Percentiles rank a stretch among this genome's conserved stretches.
Evolutionary conservation across 1,140 invertebrate species (phyloP).

Genomic region (Frieseomelitta varia): DNA sequence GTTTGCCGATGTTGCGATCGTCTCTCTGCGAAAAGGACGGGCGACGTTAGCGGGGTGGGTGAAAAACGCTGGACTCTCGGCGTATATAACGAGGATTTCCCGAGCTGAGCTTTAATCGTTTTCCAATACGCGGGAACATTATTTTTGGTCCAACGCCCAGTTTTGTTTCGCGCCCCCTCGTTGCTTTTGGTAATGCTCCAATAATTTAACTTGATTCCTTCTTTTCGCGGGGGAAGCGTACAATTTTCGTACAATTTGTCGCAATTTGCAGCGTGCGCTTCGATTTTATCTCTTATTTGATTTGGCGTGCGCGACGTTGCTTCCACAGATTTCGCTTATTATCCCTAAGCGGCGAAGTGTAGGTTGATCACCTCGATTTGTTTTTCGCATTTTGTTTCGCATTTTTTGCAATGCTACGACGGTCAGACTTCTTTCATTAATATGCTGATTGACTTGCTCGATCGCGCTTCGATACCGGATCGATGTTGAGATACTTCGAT

Average conservation of each 20-base stretch:
- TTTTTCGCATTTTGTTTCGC: too few relatives aligned
- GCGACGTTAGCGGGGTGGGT: background rate
- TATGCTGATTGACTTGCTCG: too few relatives aligned
- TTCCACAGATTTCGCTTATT: too few relatives aligned
- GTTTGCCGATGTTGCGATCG: background rate
- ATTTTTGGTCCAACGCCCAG: constrained; percentile 50
- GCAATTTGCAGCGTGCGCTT: too few relatives aligned
- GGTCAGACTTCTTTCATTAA: too few relatives aligned
- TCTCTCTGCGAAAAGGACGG: background rate
- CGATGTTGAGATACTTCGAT: too few relatives aligned
- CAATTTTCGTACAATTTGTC: background rate
- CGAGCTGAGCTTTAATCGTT: background rate
- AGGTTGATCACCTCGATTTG: too few relatives aligned
- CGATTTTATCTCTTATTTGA: too few relatives aligned
- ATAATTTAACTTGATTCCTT: background rate
- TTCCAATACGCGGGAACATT: background rate
- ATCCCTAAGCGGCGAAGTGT: too few relatives aligned
- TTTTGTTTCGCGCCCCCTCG: constrained; percentile 30
- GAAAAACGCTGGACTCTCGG: background rate
- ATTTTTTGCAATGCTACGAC: too few relatives aligned
- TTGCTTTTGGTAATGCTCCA: constrained; percentile 18
- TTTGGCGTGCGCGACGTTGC: too few relatives aligned
- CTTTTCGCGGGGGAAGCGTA: background rate
- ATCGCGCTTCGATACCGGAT: too few relatives aligned
- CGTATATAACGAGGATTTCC: background rate